Evolutionary conservation across 2,797 vertebrate species (phyloP), one percentile per base, ranked within the genome.

Genomic region (Mastacembelus armatus): DNA sequence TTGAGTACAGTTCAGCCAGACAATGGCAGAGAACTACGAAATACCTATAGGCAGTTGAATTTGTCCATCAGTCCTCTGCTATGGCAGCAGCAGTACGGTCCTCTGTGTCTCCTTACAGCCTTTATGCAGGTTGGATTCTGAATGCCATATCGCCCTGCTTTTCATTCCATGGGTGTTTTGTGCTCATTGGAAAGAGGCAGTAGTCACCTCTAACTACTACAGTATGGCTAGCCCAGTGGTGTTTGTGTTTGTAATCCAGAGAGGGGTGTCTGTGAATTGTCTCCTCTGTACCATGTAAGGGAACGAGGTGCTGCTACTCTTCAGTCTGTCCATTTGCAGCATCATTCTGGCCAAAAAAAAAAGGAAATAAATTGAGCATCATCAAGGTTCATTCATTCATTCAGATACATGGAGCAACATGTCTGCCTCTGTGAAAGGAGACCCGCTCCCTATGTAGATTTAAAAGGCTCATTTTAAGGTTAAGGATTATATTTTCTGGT

Each of bases 231-330:
- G 63, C 78, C 83, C 83, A 72, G 42, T 44, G 49, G 67, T 65
- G 71, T 74, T 42, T 78, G 70, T 67, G 64, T 85, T 65, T 66
- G 73, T 65, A 58, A 54, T 88, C 85, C 81, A 80, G 68, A 73
- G 67, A 72, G 49, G 62, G 65, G 64, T 52, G n/a, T 80, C 74
- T 52, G 67, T 26, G 78, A 64, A 73, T 49, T 57, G 30, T 72
- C 74, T 80, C 71, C 75, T 87, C 74, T 39, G 69, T 48, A 63
- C 64, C 72, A 49, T 10, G 30, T 80, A 66, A 75, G 80, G 64
- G 73, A 83, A 84, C 70, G 77, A 74, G 74, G 73, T 74, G 74
- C 77, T 85, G 89, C 89, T 90, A 86, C 86, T 84, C 85, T 80
- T 83, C 74, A 18, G 58, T 78, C 64, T 44, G 43, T 85, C 83